Evolutionary conservation across 2,797 vertebrate species (phyloP).

Genomic region (Halcyon smyrnensis): DNA sequence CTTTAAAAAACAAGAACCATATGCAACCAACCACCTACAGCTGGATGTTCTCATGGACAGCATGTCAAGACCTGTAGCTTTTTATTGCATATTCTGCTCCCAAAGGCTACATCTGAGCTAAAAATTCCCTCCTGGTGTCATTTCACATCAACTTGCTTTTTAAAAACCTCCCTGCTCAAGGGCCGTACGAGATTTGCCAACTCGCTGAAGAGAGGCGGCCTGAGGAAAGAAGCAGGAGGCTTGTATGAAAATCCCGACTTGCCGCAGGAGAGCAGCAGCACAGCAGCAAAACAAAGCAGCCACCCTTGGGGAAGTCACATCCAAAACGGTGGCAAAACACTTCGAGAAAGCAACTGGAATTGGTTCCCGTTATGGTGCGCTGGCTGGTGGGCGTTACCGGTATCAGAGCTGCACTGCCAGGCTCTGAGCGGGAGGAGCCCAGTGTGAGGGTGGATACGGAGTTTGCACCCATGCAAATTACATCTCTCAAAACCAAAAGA

Average conservation of each 20-base stretch:
- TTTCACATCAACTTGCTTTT: neutral
- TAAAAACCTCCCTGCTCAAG: neutral
- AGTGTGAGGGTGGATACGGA: neutral
- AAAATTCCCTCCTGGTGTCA: neutral
- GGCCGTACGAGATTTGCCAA: neutral
- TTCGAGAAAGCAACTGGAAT: accelerated
- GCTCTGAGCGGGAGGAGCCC: accelerated
- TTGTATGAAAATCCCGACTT: neutral
- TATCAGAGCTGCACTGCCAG: neutral
- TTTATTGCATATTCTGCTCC: neutral
- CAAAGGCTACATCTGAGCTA: neutral
- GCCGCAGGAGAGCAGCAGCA: neutral
- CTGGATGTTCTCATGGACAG: neutral
- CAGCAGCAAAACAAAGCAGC: neutral
- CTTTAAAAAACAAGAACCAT: neutral
- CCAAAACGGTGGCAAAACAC: neutral
- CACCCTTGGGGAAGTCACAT: no score
- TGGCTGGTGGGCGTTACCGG: neutral
- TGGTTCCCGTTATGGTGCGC: accelerated
- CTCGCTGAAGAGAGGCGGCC: neutral
- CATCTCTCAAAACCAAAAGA: neutral
- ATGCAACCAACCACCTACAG: neutral
- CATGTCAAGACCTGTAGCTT: neutral
- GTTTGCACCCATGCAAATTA: neutral
- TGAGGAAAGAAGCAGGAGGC: neutral